A percentile compares a stretch with the other conserved stretches of the same genome.
Conservation (phyloP, 2,888 invertebrate species). For the Drosophila kambysellisi region DNA sequence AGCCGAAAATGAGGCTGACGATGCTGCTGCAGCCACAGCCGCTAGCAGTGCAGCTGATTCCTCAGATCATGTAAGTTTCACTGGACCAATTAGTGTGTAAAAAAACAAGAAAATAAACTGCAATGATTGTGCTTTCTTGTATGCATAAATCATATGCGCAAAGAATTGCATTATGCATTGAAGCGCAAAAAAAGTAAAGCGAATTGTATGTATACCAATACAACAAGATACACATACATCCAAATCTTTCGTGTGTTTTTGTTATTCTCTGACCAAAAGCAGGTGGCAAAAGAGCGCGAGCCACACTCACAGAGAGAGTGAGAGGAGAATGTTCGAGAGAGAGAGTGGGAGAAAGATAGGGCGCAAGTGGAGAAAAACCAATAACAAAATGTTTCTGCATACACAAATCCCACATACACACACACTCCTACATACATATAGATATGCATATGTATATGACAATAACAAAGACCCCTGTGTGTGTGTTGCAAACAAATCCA, state of each 20-base stretch:
- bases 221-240: conserved; percentile 32
- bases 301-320: conserved; percentile 8
- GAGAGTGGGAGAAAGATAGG: conserved; percentile 28
- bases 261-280: conserved; percentile 76
- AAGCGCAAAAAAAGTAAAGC: conserved; percentile 45
- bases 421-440: conserved; percentile 1
- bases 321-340: conserved; percentile 31
- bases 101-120: background rate
- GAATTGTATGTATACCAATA: conserved; percentile 56
- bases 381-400: conserved; percentile 56
- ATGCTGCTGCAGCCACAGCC: conserved; percentile 40
- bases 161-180: conserved; percentile 61
- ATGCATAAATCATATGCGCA: conserved; percentile 9
- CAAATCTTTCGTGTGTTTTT: conserved; percentile 56
- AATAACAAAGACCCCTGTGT: conserved; percentile 36
- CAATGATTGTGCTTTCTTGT: conserved; percentile 21
- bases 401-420: conserved; percentile 24
- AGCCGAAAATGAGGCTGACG: conserved; percentile 86
- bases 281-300: conserved; percentile 62
- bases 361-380: conserved; percentile 57
- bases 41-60: conserved; percentile 81
- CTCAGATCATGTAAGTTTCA: conserved; percentile 84
- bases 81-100: conserved; percentile 11
- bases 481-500: conserved; percentile 63
- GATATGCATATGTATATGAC: conserved; percentile 5